Percentiles rank a stretch among this genome's conserved stretches.
Conservation (phyloP, 1,140 invertebrate species). For the Myzus persicae region DNA sequence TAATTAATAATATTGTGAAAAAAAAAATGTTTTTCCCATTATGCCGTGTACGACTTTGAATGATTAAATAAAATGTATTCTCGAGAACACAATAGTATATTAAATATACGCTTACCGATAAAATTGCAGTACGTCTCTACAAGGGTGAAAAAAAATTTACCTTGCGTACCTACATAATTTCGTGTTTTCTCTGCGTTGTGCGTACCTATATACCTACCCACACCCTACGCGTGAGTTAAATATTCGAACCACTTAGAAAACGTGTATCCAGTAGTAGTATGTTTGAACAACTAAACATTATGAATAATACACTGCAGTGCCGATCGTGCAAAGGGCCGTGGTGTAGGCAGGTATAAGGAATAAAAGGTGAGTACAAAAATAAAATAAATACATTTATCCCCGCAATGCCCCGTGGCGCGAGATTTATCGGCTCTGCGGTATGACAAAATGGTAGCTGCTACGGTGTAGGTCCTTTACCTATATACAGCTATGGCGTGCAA, state of each 20-base stretch:
- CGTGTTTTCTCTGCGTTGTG: not conserved
- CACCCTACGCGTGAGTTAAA: not conserved
- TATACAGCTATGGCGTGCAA: not conserved
- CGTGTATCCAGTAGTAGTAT: not conserved
- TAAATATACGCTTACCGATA: not conserved
- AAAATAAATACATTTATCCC: not conserved
- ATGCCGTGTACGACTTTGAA: not conserved
- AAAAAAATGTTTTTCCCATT: not conserved
- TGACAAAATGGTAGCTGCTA: conserved; percentile 1
- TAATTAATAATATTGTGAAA: no score
- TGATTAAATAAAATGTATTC: not conserved
- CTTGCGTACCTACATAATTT: not conserved
- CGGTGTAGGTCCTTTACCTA: not conserved
- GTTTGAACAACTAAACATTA: not conserved
- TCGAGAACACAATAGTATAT: not conserved
- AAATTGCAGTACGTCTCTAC: not conserved
- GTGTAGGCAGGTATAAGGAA: not conserved
- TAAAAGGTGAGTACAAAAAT: not conserved
- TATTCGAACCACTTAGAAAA: no score
- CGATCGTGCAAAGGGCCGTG: not conserved
- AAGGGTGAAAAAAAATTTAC: not conserved
- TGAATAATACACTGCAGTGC: not conserved
- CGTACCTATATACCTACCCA: no score
- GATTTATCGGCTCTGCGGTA: not conserved
- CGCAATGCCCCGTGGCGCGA: not conserved